These are phyloP conservation scores for Tetraneura akinire DNA, from an alignment of 1,140 invertebrate species.

Conservation along the genomic window DNA sequence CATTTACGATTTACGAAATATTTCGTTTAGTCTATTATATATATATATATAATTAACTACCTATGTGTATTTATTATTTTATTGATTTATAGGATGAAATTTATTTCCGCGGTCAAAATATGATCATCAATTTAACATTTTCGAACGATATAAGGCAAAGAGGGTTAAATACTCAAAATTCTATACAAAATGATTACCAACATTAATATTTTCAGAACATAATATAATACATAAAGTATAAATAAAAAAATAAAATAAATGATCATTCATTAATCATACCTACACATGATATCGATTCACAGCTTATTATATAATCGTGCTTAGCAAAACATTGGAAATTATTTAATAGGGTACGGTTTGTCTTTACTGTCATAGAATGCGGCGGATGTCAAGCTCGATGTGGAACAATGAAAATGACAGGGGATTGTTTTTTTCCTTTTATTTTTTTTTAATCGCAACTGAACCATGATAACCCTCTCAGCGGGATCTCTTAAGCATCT, in stretches of 20 bases:
- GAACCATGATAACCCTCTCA: conserved; percentile 51
- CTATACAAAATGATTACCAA: conserved; percentile 17
- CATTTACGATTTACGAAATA: too few relatives aligned
- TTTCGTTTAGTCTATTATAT: too few relatives aligned
- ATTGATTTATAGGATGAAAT: neutral
- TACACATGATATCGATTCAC: neutral
- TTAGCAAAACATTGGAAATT: conserved; percentile 11
- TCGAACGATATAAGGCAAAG: too few relatives aligned
- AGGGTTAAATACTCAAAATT: neutral
- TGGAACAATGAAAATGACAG: conserved; percentile 42
- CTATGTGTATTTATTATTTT: too few relatives aligned
- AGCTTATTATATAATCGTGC: conserved; percentile 7
- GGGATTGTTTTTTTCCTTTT: conserved; percentile 33
- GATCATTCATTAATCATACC: conserved; percentile 16
- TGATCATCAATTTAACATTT: neutral
- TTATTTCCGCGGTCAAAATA: neutral
- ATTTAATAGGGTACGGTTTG: conserved; percentile 13
- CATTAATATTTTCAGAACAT: conserved; percentile 3
- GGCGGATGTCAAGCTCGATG: conserved; percentile 9
- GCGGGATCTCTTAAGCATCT: conserved; percentile 40
- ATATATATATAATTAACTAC: too few relatives aligned
- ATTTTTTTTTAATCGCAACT: conserved; percentile 44
- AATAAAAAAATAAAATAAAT: conserved; percentile 3
- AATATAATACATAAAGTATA: neutral
- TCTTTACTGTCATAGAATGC: neutral